Conservation (phyloP, 2,797 vertebrate genomes). For the Myotis daubentonii region DNA sequence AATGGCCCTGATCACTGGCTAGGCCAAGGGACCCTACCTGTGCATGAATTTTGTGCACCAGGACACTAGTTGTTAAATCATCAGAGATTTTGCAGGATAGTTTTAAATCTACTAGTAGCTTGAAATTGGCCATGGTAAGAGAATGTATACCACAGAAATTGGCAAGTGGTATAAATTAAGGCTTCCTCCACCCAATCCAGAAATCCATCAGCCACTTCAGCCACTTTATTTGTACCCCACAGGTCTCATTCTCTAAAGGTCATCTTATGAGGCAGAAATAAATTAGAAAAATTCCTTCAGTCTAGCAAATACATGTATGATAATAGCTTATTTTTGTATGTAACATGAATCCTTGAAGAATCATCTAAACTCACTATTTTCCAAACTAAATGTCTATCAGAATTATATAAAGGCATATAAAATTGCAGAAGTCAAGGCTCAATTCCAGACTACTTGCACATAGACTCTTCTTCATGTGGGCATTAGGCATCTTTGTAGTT, state of each 20-base stretch:
- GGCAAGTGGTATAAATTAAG: background rate
- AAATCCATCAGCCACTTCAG: background rate
- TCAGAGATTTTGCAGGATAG: background rate
- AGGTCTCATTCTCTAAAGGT: background rate
- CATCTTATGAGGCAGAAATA: background rate
- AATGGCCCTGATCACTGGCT: too few relatives aligned
- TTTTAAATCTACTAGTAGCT: background rate
- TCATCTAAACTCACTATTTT: conserved; percentile 3
- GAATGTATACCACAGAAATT: background rate
- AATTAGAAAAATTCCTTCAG: background rate
- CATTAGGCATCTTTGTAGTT: background rate
- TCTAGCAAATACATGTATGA: background rate
- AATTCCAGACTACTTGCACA: background rate
- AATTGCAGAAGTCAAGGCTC: background rate
- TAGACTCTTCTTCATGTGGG: background rate
- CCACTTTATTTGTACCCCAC: background rate
- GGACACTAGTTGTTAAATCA: background rate
- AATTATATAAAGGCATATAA: background rate
- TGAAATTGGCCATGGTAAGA: background rate
- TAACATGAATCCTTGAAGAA: background rate
- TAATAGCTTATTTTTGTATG: background rate
- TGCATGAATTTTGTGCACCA: too few relatives aligned
- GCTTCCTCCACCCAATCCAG: background rate
- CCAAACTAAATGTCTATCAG: background rate
- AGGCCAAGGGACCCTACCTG: too few relatives aligned